Percentiles rank a stretch among this genome's conserved stretches.
Conservation (phyloP, 1,140 invertebrate species). For the Metopolophium dirhodum region DNA sequence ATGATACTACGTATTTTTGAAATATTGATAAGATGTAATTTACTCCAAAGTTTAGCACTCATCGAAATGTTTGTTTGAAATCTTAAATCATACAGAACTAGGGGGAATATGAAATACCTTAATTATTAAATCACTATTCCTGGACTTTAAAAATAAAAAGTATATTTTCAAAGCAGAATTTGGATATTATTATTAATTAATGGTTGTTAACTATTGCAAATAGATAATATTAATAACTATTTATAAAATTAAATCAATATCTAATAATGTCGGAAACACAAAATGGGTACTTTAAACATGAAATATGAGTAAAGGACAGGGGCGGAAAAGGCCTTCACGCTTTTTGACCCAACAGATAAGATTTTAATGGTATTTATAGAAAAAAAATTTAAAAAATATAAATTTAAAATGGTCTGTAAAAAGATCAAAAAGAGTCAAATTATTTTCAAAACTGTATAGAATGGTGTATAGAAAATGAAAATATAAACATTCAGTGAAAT, state of each 20-base stretch:
- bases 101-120: not conserved
- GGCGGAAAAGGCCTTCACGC: no score
- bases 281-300: not conserved
- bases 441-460: no score
- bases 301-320: not conserved
- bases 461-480: no score
- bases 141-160: not conserved
- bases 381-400: no score
- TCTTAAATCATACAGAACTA: not conserved
- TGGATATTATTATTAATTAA: not conserved
- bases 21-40: not conserved
- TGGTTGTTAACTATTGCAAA: no score
- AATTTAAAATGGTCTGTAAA: no score
- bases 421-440: no score
- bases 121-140: not conserved
- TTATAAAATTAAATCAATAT: not conserved
- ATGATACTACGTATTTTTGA: not conserved
- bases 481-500: no score
- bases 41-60: not conserved
- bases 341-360: no score
- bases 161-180: not conserved
- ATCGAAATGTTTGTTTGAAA: not conserved
- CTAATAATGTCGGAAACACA: not conserved
- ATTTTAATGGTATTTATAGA: no score
- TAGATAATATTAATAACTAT: not conserved